Percentiles rank a stretch among this genome's conserved stretches.
These are phyloP conservation scores for Heliothis subflexa DNA, from an alignment of 1,140 invertebrate genomes.

Conservation along the genomic window DNA sequence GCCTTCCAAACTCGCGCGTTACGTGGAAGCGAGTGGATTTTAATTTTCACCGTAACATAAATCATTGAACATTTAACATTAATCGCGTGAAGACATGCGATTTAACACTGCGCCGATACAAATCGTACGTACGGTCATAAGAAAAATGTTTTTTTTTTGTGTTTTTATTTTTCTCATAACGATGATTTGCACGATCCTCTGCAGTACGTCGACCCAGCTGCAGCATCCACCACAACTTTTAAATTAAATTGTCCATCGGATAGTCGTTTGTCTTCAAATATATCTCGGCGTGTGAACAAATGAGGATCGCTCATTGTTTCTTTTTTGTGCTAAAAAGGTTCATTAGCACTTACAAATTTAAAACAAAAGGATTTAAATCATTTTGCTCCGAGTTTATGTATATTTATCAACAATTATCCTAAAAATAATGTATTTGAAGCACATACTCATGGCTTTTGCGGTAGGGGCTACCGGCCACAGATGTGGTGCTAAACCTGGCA, in stretches of 20 bases:
- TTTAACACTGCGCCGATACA: constrained; percentile 56
- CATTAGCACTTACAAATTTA: constrained; percentile 38
- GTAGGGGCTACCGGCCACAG: no score
- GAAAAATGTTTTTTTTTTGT: constrained; percentile 44
- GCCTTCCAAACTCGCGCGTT: constrained; percentile 38
- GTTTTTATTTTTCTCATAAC: constrained; percentile 53
- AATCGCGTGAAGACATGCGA: constrained; percentile 52
- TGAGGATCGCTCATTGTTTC: constrained; percentile 61
- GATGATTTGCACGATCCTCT: constrained; percentile 65
- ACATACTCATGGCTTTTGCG: no score
- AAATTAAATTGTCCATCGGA: constrained; percentile 81
- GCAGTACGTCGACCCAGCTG: constrained; percentile 42
- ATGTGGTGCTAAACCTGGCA: no score
- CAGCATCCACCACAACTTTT: constrained; percentile 62
- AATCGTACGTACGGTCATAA: constrained; percentile 51
- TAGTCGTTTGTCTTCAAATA: constrained; percentile 50
- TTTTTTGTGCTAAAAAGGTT: constrained; percentile 42
- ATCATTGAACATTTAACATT: constrained; percentile 56
- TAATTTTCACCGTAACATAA: constrained; percentile 48
- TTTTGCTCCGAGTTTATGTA: constrained; percentile 13
- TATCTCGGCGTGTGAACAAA: constrained; percentile 67
- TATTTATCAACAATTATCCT: no score
- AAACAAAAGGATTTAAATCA: constrained; percentile 20
- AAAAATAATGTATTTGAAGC: no score
- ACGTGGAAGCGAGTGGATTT: constrained; percentile 46